Evolutionary conservation across 2,113 vertebrate genomes (phyloP), one percentile per base, ranked within the genome.

Genomic region (Sarotherodon lohbergeri): DNA sequence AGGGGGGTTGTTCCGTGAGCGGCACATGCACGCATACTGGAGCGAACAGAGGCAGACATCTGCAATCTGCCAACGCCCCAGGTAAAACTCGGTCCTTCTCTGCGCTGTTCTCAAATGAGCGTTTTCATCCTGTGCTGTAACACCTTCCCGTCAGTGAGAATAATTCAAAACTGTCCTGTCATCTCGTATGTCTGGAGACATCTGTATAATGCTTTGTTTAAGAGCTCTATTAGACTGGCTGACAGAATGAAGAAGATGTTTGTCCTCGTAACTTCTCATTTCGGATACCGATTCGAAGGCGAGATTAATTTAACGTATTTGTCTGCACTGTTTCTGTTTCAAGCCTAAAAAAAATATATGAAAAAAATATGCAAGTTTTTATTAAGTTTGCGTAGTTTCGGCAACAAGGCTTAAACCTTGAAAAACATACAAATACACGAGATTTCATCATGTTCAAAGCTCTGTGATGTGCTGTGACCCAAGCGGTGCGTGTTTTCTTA

Each of bases 51-150:
- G 61, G 92, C 86, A 90, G 91, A 92, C 88, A 90, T 94, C 91
- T 94, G 93, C 90, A 95, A 88, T 93, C 92, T 94, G 92, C 89
- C 89, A 92, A 86, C 79, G 88, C 93, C 85, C 85, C 90, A 39
- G 87, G 92, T 92, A 79, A 80, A 92, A 85, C 83, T 84, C 29
- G 43, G 90, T 82, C 84, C 89, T 83, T 86, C 86, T 81, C 85
- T 82, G 39, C 17, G 63, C 89, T 41, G 88, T 84, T 89, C 89
- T 87, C 82, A 90, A 89, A 94, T 90, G 63, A 90, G 89, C 85
- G 46, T 82, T 83, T 76, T 66, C 80, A 82, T 86, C 79, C 68
- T 80, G 76, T 50, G 68, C 83, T 14, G 50, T 55, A 83, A 85
- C 87, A 88, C 83, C 84, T 87, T 71, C 36, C 81, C 84, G 81